These are phyloP conservation scores for Alsophila aescularia DNA, from an alignment of 2,888 invertebrate genomes.

Conservation along the genomic window DNA sequence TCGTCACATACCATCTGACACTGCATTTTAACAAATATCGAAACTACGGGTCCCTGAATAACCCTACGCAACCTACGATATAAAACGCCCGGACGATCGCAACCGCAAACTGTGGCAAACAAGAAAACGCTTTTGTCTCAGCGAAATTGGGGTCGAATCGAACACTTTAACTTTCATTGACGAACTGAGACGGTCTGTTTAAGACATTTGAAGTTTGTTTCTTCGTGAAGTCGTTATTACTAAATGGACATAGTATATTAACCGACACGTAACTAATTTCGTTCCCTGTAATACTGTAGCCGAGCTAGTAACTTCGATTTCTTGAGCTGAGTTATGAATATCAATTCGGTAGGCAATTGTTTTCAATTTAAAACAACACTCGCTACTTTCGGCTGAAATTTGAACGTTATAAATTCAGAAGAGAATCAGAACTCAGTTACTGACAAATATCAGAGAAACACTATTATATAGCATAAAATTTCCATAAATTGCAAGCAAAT, in stretches of 20 bases:
- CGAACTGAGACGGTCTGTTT: conserved; percentile 7
- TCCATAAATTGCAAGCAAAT: conserved; percentile 20
- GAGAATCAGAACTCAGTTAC: not conserved
- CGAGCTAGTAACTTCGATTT: too few relatives aligned
- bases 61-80: conserved; percentile 1
- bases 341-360: too few relatives aligned
- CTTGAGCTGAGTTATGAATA: too few relatives aligned
- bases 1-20: conserved; percentile 3
- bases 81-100: conserved; percentile 11
- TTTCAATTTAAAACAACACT: too few relatives aligned
- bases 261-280: too few relatives aligned
- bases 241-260: too few relatives aligned
- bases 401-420: not conserved
- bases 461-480: conserved; percentile 1
- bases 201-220: not conserved
- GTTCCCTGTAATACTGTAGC: too few relatives aligned
- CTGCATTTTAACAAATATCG: conserved; percentile 23
- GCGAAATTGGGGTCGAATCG: conserved; percentile 18
- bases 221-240: not conserved
- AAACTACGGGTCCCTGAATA: conserved; percentile 19
- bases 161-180: conserved; percentile 14
- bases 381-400: too few relatives aligned
- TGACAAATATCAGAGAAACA: conserved; percentile 15
- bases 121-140: conserved; percentile 27
- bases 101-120: conserved; percentile 17